Percentiles rank a stretch among this genome's conserved stretches.
Evolutionary conservation across 2,797 vertebrate species (phyloP).

Genomic region (Antrozous pallidus): DNA sequence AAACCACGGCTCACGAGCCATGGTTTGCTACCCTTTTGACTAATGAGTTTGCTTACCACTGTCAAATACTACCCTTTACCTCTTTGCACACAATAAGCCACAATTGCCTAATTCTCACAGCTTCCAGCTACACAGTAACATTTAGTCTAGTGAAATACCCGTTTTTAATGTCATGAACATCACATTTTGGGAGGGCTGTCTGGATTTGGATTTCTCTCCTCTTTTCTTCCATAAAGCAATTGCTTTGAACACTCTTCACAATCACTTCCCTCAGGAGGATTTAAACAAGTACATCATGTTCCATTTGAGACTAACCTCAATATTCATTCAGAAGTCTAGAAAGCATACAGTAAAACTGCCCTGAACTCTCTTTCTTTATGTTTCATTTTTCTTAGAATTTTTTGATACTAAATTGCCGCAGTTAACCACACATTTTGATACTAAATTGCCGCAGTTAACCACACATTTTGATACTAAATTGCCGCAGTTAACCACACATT

Average conservation of each 20-base stretch:
- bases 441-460: not conserved
- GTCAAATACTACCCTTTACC: too few relatives aligned
- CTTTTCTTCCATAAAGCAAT: not conserved
- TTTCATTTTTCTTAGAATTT: constrained; percentile 1
- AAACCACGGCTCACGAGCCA: too few relatives aligned
- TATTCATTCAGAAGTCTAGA: not conserved
- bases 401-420: not conserved
- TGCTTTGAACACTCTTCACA: not conserved
- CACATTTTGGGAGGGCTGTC: not conserved
- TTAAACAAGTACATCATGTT: not conserved
- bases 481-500: not conserved
- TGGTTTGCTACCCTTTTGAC: too few relatives aligned
- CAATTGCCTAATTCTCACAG: too few relatives aligned
- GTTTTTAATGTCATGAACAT: not conserved
- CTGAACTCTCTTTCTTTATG: not conserved
- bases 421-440: constrained; percentile 20
- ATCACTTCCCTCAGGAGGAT: not conserved
- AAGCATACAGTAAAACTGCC: not conserved
- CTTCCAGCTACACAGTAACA: too few relatives aligned
- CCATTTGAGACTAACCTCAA: not conserved
- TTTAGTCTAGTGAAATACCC: not conserved
- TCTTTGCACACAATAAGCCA: too few relatives aligned
- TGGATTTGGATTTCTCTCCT: not conserved
- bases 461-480: constrained; percentile 20
- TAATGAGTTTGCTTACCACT: too few relatives aligned